phyloP scores from a whole-genome alignment of 1,140 invertebrate genomes.

The Acyrthosiphon pisum region DNA sequence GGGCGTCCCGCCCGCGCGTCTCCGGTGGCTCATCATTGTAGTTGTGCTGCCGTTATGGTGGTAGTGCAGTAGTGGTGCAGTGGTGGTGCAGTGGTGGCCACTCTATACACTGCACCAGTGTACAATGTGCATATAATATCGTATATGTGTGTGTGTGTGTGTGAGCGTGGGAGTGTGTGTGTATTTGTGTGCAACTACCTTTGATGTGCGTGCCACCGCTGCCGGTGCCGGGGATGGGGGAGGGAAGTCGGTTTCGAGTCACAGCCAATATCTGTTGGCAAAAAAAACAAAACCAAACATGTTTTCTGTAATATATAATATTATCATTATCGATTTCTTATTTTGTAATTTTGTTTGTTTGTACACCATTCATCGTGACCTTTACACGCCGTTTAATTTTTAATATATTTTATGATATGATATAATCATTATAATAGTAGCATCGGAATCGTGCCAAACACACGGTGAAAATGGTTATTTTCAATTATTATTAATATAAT shows the following conservation, averaged over 20 bases:
- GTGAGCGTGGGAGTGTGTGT: not conserved
- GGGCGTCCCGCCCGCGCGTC: not conserved
- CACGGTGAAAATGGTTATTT: not conserved
- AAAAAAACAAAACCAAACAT: slow-evolving; percentile 31
- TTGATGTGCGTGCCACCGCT: not conserved
- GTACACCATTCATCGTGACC: not conserved
- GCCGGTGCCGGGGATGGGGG: not conserved
- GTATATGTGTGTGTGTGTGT: not conserved
- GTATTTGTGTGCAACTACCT: not conserved
- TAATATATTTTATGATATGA: not conserved
- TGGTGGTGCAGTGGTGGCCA: not conserved
- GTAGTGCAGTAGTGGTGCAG: too few relatives aligned
- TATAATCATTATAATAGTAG: not conserved
- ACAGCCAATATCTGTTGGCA: slow-evolving; percentile 19
- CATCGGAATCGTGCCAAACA: not conserved
- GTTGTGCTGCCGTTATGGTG: not conserved
- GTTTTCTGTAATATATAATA: slow-evolving; percentile 16
- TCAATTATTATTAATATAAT: not conserved
- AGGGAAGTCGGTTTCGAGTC: not conserved
- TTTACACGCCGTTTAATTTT: not conserved
- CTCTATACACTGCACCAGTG: not conserved
- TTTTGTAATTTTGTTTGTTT: not conserved
- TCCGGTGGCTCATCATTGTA: not conserved
- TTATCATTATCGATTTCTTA: not conserved
- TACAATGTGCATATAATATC: not conserved